A percentile compares a stretch with the other conserved stretches of the same genome.
Evolutionary conservation across 1,140 invertebrate species (phyloP).

Genomic region (Bombus soroeensis): DNA sequence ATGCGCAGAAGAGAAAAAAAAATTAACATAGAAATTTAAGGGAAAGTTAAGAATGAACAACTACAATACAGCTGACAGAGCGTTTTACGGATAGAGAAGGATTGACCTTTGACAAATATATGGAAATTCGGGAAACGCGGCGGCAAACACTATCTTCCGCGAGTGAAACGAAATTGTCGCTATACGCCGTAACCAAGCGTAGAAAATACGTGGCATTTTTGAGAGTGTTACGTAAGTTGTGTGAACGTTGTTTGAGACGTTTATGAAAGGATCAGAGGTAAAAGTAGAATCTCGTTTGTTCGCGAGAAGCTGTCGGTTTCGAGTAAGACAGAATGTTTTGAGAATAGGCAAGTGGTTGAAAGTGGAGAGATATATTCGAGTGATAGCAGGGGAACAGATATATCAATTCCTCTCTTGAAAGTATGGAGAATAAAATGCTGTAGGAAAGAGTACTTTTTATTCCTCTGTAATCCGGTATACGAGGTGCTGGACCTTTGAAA

Average conservation of each 20-base stretch:
- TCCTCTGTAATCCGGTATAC: not conserved
- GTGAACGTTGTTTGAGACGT: too few relatives aligned
- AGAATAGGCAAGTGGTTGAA: too few relatives aligned
- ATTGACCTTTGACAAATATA: not conserved
- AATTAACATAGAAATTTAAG: too few relatives aligned
- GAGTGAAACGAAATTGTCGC: not conserved
- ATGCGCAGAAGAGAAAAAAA: too few relatives aligned
- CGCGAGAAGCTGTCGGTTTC: not conserved
- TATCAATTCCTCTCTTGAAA: too few relatives aligned
- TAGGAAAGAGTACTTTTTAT: not conserved
- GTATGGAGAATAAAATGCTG: not conserved
- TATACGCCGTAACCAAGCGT: too few relatives aligned
- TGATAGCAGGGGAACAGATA: not conserved
- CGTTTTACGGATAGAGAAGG: too few relatives aligned
- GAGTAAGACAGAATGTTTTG: not conserved
- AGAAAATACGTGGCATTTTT: not conserved
- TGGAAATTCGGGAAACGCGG: too few relatives aligned
- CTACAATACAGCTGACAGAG: too few relatives aligned
- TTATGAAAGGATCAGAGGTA: not conserved
- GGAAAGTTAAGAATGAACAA: too few relatives aligned
- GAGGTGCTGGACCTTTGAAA: not conserved
- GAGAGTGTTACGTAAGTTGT: not conserved
- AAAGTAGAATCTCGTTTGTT: not conserved
- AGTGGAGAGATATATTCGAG: not conserved
- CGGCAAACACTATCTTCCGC: not conserved